A percentile compares a stretch with the other conserved stretches of the same genome.
These are phyloP conservation scores for Seriola aureovittata DNA, from an alignment of 2,113 vertebrate species.

Conservation along the genomic window DNA sequence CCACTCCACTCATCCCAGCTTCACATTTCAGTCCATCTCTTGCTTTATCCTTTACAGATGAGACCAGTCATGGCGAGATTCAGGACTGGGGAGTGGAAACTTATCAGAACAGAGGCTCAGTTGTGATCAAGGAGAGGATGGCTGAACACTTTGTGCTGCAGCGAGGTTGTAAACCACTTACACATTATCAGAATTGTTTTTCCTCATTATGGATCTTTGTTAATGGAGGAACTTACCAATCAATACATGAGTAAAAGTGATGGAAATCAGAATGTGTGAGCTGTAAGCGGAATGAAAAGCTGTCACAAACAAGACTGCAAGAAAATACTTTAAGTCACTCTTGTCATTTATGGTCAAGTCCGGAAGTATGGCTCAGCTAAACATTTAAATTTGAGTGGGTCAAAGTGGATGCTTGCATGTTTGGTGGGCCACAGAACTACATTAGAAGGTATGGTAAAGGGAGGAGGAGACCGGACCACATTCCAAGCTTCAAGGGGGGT, in stretches of 20 bases:
- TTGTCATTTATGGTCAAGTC: not conserved
- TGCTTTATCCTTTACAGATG: not conserved
- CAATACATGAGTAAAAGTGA: slow-evolving; percentile 35
- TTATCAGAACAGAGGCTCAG: not conserved
- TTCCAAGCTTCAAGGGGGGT: too few species aligned
- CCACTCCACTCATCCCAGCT: slow-evolving; percentile 44
- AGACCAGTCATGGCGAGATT: not conserved
- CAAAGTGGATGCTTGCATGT: too few species aligned
- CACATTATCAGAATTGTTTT: slow-evolving; percentile 33
- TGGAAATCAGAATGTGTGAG: not conserved
- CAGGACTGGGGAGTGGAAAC: not conserved
- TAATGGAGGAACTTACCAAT: slow-evolving; percentile 51
- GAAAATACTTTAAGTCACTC: not conserved
- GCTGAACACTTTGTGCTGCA: slow-evolving; percentile 22
- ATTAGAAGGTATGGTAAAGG: too few species aligned
- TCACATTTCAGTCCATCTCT: not conserved
- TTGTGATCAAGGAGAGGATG: not conserved
- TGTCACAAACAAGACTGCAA: not conserved
- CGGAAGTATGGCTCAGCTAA: not conserved
- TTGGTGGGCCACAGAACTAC: too few species aligned
- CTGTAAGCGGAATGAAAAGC: slow-evolving; percentile 22
- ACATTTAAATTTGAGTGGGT: not conserved
- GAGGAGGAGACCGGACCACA: too few species aligned
- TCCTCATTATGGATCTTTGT: slow-evolving; percentile 37
- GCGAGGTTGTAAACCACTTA: slow-evolving; percentile 12